Base-by-base conservation (phyloP, 2,888 invertebrate genomes). In the Cheilosia variabilis region DNA sequence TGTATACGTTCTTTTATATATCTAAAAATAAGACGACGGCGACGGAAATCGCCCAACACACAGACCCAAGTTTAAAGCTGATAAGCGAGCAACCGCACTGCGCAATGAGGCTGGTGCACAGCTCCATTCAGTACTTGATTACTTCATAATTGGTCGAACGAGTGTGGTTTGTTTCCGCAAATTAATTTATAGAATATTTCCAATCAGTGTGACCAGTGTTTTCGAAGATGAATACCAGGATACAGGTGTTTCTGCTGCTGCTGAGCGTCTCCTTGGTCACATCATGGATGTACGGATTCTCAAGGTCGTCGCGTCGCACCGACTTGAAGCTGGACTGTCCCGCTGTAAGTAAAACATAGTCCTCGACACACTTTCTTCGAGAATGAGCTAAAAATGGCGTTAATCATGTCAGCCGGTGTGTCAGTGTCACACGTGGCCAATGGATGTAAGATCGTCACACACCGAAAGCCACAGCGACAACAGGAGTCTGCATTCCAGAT, bases 281-380 rank as follows among this genome's bases (percentile, higher is more conserved):
- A 34, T 52, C 86, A 37, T 78, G 86, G 87, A 84, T 87, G 86
- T 87, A 88, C 27, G 81, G 80, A 43, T 72, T 86, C 4, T 87
- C 88, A 63, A 86, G 81, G 76, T 86, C 88, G 58, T 79, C 87
- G 4, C 80, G 87, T 6, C 82, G 88, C 9, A 87, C 68, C 22
- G 87, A 88, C 52, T 68, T 77, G 22, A 88, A 88, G 63, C 68
- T 81, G 50, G 71, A 87, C 31, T 89, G 88, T 50, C 88, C 89
- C 13, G 77, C 87, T 87, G 88, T 88, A 81, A 86, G 80, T 80
- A 15, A 24, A 34, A 65, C 17, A 52, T 13, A 65, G 13, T 52
- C 31, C 31, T 10, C 41, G 58, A 24, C 55, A 80, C 65, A 60
- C 53, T 78, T 78, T 79, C 58, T 55, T 52, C 53, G 1, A 27